Percentiles rank a stretch among this genome's conserved stretches.
Evolutionary conservation across 2,113 vertebrate genomes (phyloP).

Genomic region (Xiphophorus hellerii): DNA sequence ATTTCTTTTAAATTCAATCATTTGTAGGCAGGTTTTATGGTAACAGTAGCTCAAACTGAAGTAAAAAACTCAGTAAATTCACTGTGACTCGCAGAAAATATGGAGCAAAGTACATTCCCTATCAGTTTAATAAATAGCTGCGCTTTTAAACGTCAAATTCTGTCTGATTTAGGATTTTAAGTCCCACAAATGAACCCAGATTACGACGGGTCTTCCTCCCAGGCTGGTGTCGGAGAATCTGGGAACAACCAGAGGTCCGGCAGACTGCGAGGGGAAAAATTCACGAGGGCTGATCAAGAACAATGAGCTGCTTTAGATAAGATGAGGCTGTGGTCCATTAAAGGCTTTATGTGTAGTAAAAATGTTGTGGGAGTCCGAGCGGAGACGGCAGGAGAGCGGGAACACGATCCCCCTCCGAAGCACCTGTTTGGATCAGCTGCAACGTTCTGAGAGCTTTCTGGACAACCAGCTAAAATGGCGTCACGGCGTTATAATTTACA

Average conservation of each 20-base stretch:
- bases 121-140: background rate
- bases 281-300: too few relatives aligned
- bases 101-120: background rate
- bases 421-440: background rate
- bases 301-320: background rate
- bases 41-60: too few relatives aligned
- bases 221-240: too few relatives aligned
- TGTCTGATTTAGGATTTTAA: background rate
- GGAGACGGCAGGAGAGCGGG: background rate
- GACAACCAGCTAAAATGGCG: background rate
- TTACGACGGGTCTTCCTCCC: too few relatives aligned
- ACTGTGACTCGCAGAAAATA: background rate
- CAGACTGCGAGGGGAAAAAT: too few relatives aligned
- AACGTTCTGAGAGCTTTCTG: background rate
- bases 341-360: background rate
- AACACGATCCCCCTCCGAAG: background rate
- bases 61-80: background rate
- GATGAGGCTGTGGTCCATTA: background rate
- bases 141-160: background rate
- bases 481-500: background rate
- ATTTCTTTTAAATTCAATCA: too few relatives aligned
- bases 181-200: too few relatives aligned
- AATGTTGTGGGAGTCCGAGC: too few relatives aligned
- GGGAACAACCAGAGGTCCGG: too few relatives aligned
- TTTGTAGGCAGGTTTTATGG: too few relatives aligned